phyloP scores from a whole-genome alignment of 2,113 vertebrate genomes.

The Syngnathoides biaculeatus region DNA sequence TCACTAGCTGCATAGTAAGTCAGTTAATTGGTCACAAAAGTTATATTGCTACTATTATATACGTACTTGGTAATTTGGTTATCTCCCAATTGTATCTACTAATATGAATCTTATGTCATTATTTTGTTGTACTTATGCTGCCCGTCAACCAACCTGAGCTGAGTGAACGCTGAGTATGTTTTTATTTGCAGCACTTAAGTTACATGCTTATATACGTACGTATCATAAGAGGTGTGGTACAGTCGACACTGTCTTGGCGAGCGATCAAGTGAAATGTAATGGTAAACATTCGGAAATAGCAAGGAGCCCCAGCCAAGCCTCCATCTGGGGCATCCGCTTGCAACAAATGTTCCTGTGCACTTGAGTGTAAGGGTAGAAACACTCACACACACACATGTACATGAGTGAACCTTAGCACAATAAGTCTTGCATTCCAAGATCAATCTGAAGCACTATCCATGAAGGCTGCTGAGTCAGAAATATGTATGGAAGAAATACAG shows the following conservation, averaged over 20 bases:
- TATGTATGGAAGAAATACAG: too few relatives aligned
- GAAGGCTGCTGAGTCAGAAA: too few relatives aligned
- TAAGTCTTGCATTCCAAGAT: too few relatives aligned
- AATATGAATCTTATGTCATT: neutral
- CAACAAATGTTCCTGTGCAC: conserved; percentile 10
- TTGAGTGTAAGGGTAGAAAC: conserved; percentile 5
- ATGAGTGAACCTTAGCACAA: too few relatives aligned
- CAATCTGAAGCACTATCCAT: too few relatives aligned
- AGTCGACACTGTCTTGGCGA: neutral
- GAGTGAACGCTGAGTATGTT: neutral
- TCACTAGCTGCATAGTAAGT: too few relatives aligned
- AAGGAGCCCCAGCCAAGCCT: neutral
- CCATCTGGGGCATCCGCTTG: neutral
- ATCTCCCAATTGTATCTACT: too few relatives aligned
- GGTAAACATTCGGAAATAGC: neutral
- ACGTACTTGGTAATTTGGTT: too few relatives aligned
- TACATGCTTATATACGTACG: neutral
- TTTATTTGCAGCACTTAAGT: neutral
- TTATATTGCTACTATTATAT: too few relatives aligned
- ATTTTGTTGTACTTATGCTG: neutral
- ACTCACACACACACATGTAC: neutral
- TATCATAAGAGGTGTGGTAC: neutral
- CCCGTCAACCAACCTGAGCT: neutral
- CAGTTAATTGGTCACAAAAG: too few relatives aligned
- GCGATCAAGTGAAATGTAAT: neutral